Base-by-base conservation (phyloP, 2,113 vertebrate species). In the Gulo gulo region DNA sequence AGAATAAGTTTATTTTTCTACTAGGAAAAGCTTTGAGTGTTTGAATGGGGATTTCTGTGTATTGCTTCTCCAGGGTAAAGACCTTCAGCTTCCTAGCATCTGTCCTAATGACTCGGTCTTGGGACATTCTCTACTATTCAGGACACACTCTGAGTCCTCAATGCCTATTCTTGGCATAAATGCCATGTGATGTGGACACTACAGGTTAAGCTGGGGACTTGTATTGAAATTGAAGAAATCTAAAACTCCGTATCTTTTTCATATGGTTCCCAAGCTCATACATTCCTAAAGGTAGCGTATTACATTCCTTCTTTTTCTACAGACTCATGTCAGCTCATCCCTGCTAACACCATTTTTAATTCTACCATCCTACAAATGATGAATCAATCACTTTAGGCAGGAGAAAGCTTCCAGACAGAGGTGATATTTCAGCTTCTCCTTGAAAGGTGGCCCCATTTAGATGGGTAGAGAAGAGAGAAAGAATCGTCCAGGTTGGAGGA, bases 171-270 rank as follows among this genome's bases (percentile, higher is more conserved):
- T 15, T 55, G 24, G 29, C 65, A 84, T 11, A 47, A 80, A 50
- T 3, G n/a, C 7, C 0, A 1, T 0, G 1, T 39, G 50, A 7
- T 57, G 12, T 76, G 18, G n/a, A 2, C 3, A 84, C 14, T 24
- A 15, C 6, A 61, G 42, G 39, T 7, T 31, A 71, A n/a, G 7
- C 9, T 57, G 47, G 36, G 42, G 42, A 21, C 16, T 90, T 94
- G 47, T 23, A 36, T 2, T 23, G 93, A 87, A 83, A 88, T n/a
- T 61, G 7, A 73, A 97, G 74, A 91, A 67, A 52, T 55, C 76
- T 74, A 80, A 94, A 93, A 24, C 10, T 2, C 39, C 24, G 59
- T 12, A 26, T 52, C 36, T 20, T 80, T 31, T 42, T 82, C 47
- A 57, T 29, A 34, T 81, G 18, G 13, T 9, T 13, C 78, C 47